phyloP scores from a whole-genome alignment of 2,797 vertebrate species.

The Staurois parvus region DNA sequence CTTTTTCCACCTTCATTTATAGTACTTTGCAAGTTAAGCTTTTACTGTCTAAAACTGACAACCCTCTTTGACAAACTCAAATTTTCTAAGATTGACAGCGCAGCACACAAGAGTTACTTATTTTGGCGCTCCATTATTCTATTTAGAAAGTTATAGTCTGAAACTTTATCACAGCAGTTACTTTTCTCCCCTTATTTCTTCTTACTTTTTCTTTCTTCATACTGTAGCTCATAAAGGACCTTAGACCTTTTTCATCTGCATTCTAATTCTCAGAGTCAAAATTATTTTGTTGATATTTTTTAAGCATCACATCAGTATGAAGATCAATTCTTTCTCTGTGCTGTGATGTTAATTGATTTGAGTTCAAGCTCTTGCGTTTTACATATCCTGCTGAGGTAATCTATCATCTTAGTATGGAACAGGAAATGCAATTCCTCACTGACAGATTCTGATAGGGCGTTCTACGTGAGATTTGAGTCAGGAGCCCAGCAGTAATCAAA shows the following conservation, averaged over 20 bases:
- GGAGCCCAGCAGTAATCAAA: constrained; percentile 78
- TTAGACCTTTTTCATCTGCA: background rate
- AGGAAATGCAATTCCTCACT: constrained; percentile 77
- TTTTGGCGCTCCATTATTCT: constrained; percentile 10
- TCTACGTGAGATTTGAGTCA: constrained; percentile 72
- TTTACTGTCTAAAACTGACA: constrained; percentile 40
- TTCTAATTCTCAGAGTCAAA: constrained; percentile 22
- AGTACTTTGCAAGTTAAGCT: constrained; percentile 24
- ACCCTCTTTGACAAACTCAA: background rate
- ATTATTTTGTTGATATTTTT: constrained; percentile 57
- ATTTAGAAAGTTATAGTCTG: background rate
- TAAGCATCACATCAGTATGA: constrained; percentile 59
- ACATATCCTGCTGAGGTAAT: constrained; percentile 69
- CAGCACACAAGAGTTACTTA: constrained; percentile 4
- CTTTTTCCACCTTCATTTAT: constrained; percentile 6
- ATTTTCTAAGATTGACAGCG: constrained; percentile 16
- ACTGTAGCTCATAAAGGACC: background rate
- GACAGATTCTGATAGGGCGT: constrained; percentile 73
- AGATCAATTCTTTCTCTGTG: constrained; percentile 69
- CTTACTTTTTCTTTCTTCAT: background rate
- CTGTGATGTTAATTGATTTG: constrained; percentile 77
- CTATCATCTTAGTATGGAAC: constrained; percentile 76
- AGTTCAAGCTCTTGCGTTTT: constrained; percentile 68
- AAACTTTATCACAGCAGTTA: constrained; percentile 12
- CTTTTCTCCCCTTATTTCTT: background rate